These are phyloP conservation scores for Rhopalosiphum nymphaeae DNA, from an alignment of 2,888 invertebrate genomes.

Conservation along the genomic window DNA sequence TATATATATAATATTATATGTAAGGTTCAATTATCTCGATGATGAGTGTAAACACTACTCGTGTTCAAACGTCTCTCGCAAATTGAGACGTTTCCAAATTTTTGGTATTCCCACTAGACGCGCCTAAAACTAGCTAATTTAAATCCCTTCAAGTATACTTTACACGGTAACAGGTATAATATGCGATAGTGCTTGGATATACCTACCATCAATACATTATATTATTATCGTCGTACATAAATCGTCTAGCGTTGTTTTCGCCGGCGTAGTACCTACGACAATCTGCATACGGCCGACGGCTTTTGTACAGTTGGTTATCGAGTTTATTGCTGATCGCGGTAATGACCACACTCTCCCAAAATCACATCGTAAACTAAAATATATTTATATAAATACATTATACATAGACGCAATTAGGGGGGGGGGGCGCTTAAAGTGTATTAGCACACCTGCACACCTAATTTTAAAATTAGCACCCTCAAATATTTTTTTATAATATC, in stretches of 20 bases:
- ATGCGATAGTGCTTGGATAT: background rate
- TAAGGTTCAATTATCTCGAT: conserved; percentile 19
- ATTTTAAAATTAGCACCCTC: no score
- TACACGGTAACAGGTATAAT: background rate
- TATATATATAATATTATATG: background rate
- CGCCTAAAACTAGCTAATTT: background rate
- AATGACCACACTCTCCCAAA: no score
- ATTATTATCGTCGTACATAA: background rate
- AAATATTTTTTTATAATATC: no score
- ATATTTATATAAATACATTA: no score
- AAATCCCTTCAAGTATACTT: background rate
- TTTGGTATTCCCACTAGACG: background rate
- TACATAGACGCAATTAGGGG: no score
- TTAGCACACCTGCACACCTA: no score
- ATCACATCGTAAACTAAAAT: no score
- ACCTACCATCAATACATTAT: background rate
- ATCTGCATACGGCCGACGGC: background rate
- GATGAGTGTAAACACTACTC: conserved; percentile 27
- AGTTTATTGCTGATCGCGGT: background rate
- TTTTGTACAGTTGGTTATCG: background rate
- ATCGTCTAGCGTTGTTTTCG: background rate
- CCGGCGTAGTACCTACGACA: background rate
- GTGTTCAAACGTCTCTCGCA: conserved; percentile 19
- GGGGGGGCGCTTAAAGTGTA: no score
- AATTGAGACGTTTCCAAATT: conserved; percentile 14